Percentiles rank a stretch among this genome's conserved stretches.
phyloP scores from a whole-genome alignment of 2,113 vertebrate species.

The Sinocyclocheilus maitianheensis region DNA sequence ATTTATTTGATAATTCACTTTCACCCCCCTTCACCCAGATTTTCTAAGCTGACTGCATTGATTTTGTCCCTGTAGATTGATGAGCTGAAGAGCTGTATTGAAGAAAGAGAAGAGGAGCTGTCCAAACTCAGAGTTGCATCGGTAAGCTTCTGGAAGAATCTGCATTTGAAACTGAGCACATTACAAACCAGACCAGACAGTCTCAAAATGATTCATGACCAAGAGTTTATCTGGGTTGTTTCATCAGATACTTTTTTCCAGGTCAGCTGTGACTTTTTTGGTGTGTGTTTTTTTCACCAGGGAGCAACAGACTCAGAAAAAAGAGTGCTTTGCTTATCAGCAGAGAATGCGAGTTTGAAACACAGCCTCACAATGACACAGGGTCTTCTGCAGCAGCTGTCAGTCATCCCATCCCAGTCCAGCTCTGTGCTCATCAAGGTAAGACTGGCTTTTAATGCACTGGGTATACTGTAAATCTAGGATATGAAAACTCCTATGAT shows the following conservation, averaged over 20 bases:
- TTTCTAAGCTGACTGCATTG: background rate
- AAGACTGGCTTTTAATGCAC: slow-evolving; percentile 11
- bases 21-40: background rate
- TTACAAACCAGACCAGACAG: background rate
- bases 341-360: slow-evolving; percentile 87
- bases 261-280: slow-evolving; percentile 18
- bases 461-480: background rate
- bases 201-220: background rate
- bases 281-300: slow-evolving; percentile 60
- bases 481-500: background rate
- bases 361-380: slow-evolving; percentile 82
- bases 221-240: background rate
- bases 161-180: background rate
- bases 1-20: background rate
- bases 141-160: slow-evolving; percentile 69
- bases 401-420: slow-evolving; percentile 73
- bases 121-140: slow-evolving; percentile 76
- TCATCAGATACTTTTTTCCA: background rate
- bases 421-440: slow-evolving; percentile 75
- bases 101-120: slow-evolving; percentile 83
- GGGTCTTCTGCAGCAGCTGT: slow-evolving; percentile 84
- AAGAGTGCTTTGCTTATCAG: slow-evolving; percentile 79
- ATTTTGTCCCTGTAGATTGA: slow-evolving; percentile 74
- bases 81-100: slow-evolving; percentile 82
- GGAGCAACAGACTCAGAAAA: slow-evolving; percentile 89